A percentile compares a stretch with the other conserved stretches of the same genome.
phyloP scores from a whole-genome alignment of 2,797 vertebrate genomes.

The Sylvia borin region DNA sequence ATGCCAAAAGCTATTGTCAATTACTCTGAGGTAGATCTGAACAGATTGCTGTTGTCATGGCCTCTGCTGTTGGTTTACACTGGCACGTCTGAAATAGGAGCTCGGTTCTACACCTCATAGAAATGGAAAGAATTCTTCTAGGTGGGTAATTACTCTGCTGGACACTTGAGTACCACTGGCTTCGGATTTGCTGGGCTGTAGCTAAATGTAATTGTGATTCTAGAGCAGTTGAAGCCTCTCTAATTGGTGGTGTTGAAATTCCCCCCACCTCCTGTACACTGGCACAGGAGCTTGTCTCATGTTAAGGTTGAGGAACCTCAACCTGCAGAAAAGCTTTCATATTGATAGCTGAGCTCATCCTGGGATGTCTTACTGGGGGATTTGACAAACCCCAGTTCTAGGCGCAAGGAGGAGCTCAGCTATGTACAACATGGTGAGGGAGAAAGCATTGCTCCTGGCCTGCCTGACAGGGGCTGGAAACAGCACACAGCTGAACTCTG shows the following conservation, averaged over 20 bases:
- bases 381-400: background rate
- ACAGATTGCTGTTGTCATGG: background rate
- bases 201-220: background rate
- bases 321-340: background rate
- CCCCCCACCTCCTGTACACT: background rate
- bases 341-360: background rate
- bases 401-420: background rate
- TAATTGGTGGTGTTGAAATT: background rate
- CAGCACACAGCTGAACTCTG: background rate
- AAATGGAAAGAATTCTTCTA: background rate
- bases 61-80: background rate
- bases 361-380: background rate
- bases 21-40: background rate
- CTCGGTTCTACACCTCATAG: background rate
- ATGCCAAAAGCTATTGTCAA: background rate
- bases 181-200: constrained; percentile 11
- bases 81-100: background rate
- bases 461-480: background rate
- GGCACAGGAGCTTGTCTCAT: background rate
- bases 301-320: background rate
- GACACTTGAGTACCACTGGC: background rate
- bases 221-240: background rate
- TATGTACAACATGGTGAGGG: no score
- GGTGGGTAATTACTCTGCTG: background rate
- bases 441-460: background rate